These are phyloP conservation scores for Orientallactaga sibirica DNA, from an alignment of 2,797 vertebrate genomes.

Conservation along the genomic window DNA sequence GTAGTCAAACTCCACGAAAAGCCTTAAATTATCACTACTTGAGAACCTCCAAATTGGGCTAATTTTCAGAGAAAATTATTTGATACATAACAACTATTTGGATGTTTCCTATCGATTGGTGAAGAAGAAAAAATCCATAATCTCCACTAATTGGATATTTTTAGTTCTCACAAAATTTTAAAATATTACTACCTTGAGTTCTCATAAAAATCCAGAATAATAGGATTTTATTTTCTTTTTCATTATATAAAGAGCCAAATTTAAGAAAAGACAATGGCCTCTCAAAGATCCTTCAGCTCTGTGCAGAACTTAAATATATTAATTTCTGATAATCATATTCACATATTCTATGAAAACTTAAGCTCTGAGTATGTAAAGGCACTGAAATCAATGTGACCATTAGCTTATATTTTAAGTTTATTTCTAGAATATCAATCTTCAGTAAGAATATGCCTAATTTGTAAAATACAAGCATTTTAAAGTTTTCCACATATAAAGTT, in stretches of 20 bases:
- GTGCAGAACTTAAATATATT: background rate
- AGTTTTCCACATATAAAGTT: background rate
- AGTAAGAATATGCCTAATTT: background rate
- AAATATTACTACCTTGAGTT: conserved; percentile 20
- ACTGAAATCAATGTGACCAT: background rate
- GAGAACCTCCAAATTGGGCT: background rate
- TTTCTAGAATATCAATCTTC: conserved; percentile 14
- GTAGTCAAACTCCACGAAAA: background rate
- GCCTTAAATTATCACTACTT: background rate
- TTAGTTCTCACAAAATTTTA: background rate
- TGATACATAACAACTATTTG: background rate
- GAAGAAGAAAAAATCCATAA: background rate
- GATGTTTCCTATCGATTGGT: background rate
- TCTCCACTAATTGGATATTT: background rate
- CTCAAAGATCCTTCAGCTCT: background rate
- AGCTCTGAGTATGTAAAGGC: background rate
- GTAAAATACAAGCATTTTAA: background rate
- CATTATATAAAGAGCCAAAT: background rate
- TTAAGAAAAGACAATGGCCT: conserved; percentile 19
- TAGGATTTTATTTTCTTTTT: background rate
- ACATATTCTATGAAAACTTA: conserved; percentile 15
- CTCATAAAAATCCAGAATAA: background rate
- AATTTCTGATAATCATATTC: background rate
- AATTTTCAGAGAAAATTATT: conserved; percentile 16
- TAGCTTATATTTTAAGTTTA: background rate